These are phyloP conservation scores for Lucinisca nassula DNA, from an alignment of 2,888 invertebrate genomes.

Conservation along the genomic window DNA sequence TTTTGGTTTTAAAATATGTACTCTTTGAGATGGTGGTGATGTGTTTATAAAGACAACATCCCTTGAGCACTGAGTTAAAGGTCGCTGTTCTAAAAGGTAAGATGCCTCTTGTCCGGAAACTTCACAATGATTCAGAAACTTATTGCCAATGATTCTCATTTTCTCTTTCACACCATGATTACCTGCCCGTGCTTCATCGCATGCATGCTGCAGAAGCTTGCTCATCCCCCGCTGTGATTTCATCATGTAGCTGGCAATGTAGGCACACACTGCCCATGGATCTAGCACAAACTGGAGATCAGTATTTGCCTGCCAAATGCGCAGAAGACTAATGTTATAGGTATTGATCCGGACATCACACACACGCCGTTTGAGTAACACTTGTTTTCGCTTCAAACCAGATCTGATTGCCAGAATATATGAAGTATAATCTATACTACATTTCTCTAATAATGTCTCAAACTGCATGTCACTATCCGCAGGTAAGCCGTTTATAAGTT, in stretches of 20 bases:
- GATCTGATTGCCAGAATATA: background rate
- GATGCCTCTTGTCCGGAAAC: slow-evolving; percentile 67
- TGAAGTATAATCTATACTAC: background rate
- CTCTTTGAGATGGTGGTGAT: slow-evolving; percentile 45
- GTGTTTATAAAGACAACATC: slow-evolving; percentile 66
- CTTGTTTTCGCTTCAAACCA: slow-evolving; percentile 21
- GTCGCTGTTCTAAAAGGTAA: slow-evolving; percentile 62
- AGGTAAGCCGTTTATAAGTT: slow-evolving; percentile 52
- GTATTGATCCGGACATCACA: slow-evolving; percentile 56
- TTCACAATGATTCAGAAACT: slow-evolving; percentile 66
- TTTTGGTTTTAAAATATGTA: slow-evolving; percentile 47
- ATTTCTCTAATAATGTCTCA: background rate
- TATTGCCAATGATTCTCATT: slow-evolving; percentile 62
- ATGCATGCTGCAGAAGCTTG: slow-evolving; percentile 21
- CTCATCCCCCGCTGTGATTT: slow-evolving; percentile 60
- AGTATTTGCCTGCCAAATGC: slow-evolving; percentile 59
- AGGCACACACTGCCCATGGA: slow-evolving; percentile 53
- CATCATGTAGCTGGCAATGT: slow-evolving; percentile 54
- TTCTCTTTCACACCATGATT: slow-evolving; percentile 27
- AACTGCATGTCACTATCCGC: too few relatives aligned
- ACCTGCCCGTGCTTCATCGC: slow-evolving; percentile 26
- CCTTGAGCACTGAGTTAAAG: too few relatives aligned
- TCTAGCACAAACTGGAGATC: slow-evolving; percentile 59
- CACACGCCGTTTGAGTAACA: slow-evolving; percentile 32
- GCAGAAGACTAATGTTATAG: slow-evolving; percentile 52